These are phyloP conservation scores for Centropus unirufus DNA, from an alignment of 2,113 vertebrate genomes.

Conservation along the genomic window DNA sequence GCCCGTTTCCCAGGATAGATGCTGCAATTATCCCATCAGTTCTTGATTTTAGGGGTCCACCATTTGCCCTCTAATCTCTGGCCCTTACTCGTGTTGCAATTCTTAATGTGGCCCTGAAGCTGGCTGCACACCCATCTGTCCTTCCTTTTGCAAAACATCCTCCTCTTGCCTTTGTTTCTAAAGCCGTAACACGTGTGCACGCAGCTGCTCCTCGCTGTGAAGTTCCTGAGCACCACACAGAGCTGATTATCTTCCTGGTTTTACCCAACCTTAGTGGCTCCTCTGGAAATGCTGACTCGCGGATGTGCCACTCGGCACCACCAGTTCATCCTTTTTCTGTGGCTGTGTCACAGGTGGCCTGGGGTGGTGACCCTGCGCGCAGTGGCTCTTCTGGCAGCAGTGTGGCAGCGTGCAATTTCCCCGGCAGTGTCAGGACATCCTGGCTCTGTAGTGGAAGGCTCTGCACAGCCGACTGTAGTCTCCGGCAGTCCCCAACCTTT, in stretches of 20 bases:
- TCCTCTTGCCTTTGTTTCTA: background rate
- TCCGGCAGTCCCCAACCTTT: background rate
- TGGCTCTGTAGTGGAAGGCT: background rate
- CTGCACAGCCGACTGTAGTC: background rate
- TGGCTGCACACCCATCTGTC: background rate
- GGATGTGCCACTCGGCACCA: background rate
- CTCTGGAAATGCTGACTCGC: background rate
- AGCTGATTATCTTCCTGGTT: background rate
- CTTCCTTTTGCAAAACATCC: background rate
- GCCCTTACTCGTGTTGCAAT: background rate
- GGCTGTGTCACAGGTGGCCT: background rate
- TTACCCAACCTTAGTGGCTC: rapidly evolving
- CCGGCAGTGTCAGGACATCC: background rate
- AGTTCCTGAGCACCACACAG: background rate
- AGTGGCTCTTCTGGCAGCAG: background rate
- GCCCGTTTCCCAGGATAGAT: background rate
- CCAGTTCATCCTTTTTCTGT: background rate
- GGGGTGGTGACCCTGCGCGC: background rate
- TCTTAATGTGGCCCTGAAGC: background rate
- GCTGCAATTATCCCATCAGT: background rate
- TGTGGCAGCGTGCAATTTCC: background rate
- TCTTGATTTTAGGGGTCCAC: background rate
- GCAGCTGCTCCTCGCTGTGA: background rate
- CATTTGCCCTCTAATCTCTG: background rate
- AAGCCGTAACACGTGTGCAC: background rate